phyloP scores from a whole-genome alignment of 2,797 vertebrate species.

The Esox masquinongy region DNA sequence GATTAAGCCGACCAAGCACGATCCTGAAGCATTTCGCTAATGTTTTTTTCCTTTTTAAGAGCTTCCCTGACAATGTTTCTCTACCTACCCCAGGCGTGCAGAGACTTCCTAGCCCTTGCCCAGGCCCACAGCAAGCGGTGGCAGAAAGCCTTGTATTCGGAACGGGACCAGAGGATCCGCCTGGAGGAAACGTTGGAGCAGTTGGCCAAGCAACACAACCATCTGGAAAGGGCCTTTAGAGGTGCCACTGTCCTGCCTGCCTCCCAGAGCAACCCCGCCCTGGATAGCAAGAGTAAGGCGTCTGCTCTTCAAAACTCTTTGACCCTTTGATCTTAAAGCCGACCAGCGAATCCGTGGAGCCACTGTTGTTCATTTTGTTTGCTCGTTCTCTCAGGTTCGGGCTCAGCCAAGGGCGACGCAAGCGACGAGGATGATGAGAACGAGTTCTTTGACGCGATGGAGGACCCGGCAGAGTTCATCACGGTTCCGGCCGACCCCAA shows the following conservation, averaged over 20 bases:
- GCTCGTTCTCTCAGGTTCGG: constrained; percentile 47
- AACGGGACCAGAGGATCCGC: constrained; percentile 90
- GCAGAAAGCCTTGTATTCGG: constrained; percentile 93
- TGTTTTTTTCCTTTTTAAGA: no score
- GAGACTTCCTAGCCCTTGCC: constrained; percentile 89
- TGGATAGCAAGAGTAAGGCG: constrained; percentile 79
- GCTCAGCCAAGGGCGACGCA: constrained; percentile 83
- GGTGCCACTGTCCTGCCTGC: constrained; percentile 88
- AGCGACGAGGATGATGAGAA: constrained; percentile 96
- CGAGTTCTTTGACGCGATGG: constrained; percentile 91
- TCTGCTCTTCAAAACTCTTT: not conserved
- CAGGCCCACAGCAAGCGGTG: constrained; percentile 93
- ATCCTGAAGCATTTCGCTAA: no score
- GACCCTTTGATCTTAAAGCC: not conserved
- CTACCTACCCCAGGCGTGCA: constrained; percentile 78
- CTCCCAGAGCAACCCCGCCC: constrained; percentile 66
- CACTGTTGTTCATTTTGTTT: not conserved
- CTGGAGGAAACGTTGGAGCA: constrained; percentile 95
- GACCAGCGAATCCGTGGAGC: not conserved
- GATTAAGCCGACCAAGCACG: no score
- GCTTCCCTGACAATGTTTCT: not conserved
- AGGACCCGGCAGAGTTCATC: constrained; percentile 88
- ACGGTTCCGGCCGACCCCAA: constrained; percentile 87
- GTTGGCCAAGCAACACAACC: constrained; percentile 96
- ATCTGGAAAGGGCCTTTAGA: constrained; percentile 92